Evolutionary conservation across 1,140 invertebrate genomes (phyloP), one percentile per base, ranked within the genome.

Genomic region (Apis mellifera): DNA sequence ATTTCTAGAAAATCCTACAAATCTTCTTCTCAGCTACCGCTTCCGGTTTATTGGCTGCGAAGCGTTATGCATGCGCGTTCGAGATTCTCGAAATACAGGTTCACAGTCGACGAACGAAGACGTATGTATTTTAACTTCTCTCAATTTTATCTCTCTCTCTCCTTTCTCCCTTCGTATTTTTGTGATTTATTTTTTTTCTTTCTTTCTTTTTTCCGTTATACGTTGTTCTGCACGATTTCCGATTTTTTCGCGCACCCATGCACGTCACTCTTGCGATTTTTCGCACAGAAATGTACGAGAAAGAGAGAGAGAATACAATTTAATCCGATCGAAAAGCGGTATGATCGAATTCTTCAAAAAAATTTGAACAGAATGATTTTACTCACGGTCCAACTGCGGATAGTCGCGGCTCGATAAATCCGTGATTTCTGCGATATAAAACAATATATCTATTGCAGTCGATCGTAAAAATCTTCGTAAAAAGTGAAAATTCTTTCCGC

Each of bases 51-150:
- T 78, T 57, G 73, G 32, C 55, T 42, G 54, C 48, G 69, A 78
- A 57, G 32, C 84, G 84, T 82, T 78, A 78, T 80, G 66, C 48
- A 65, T 84, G 21, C 64, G 66, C 81, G 74, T 86, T 65, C 66
- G 42, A 79, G 68, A 87, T 87, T 64, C 79, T 54, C 50, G 69
- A 75, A 73, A 84, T 80, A 86, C 71, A 73, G 76, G 84, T 86
- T 86, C 77, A 73, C 68, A 26, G 57, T 66, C 70, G 68, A 62
- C 55, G 17, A 73, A 50, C 72, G 52, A 78, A 72, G 64, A 77
- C 74, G 68, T 54, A 73, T 9, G 64, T 12, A 73, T 80, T 74
- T 62, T 42, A 42, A 80, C 60, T 77, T 32, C 52, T n/a, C 48
- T 52, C 21, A 21, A 69, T 69, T 69, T 42, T 42, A 42, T 69